Percentiles rank a stretch among this genome's conserved stretches.
Conservation (phyloP, 2,888 invertebrate genomes). For the Suillia variegata region DNA sequence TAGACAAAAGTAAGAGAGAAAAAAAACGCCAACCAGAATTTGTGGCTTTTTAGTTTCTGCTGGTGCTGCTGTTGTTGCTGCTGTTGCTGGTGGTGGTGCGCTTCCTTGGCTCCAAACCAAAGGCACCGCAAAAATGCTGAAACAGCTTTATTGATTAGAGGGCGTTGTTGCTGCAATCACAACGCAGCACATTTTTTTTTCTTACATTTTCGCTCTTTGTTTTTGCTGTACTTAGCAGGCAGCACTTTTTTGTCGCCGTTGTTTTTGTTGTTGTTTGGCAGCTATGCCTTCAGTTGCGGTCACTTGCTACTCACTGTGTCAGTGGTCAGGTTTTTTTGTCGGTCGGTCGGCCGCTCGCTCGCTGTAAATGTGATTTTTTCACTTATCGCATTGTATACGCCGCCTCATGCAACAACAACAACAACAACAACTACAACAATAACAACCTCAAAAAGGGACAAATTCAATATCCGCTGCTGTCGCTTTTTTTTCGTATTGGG, state of each 20-base stretch:
- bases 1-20: not conserved
- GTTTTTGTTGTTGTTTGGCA: no score
- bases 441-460: conserved; percentile 18
- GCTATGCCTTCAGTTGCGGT: no score
- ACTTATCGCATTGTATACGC: no score
- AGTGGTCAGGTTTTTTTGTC: conserved; percentile 14
- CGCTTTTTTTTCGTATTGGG: no score
- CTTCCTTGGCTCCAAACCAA: not conserved
- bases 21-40: conserved; percentile 2
- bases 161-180: conserved; percentile 2
- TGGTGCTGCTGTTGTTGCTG: not conserved
- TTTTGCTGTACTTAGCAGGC: not conserved
- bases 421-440: no score
- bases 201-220: not conserved
- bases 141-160: conserved; percentile 7
- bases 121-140: conserved; percentile 9
- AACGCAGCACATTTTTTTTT: not conserved
- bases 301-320: not conserved
- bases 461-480: conserved; percentile 21
- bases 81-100: not conserved
- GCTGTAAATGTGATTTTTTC: conserved; percentile 19
- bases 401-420: no score
- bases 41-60: conserved; percentile 5
- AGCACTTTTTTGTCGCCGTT: not conserved
- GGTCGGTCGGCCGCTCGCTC: not conserved